Evolutionary conservation across 92 coral and sea anemone genomes (phyloP).

Genomic region (Palythoa heliodiscus): DNA sequence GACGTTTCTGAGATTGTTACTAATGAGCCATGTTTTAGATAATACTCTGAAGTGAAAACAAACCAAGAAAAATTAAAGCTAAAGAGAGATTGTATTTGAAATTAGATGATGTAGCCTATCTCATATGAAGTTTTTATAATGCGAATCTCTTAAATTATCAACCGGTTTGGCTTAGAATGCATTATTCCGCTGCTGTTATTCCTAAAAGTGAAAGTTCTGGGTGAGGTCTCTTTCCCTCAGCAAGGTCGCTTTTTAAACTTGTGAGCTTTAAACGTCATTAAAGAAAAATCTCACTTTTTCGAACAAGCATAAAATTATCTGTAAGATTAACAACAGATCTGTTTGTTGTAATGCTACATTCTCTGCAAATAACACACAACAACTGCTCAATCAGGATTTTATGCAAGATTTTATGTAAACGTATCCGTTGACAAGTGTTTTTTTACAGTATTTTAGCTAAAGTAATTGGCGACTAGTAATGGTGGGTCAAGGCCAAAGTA

Average conservation of each 20-base stretch:
- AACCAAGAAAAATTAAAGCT: no score
- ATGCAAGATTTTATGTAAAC: background rate
- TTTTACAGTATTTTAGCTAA: background rate
- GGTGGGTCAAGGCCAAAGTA: constrained; percentile 12
- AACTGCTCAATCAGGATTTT: background rate
- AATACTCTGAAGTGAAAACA: no score
- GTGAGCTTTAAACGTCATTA: background rate
- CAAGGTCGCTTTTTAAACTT: background rate
- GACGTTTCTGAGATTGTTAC: background rate
- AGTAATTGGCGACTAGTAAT: background rate
- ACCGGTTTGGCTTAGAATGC: background rate
- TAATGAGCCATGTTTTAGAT: background rate
- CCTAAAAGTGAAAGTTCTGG: background rate
- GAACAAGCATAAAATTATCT: background rate
- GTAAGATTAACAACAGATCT: background rate
- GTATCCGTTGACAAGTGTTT: background rate
- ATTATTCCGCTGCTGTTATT: background rate
- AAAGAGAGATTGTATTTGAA: no score
- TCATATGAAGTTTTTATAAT: no score
- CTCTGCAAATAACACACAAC: background rate
- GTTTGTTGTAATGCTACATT: background rate
- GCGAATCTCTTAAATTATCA: background rate
- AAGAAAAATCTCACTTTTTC: background rate
- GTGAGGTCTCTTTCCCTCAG: constrained; percentile 1
- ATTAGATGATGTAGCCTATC: no score